Evolutionary conservation across 2,797 vertebrate genomes (phyloP).

Genomic region (Tinamus major): DNA sequence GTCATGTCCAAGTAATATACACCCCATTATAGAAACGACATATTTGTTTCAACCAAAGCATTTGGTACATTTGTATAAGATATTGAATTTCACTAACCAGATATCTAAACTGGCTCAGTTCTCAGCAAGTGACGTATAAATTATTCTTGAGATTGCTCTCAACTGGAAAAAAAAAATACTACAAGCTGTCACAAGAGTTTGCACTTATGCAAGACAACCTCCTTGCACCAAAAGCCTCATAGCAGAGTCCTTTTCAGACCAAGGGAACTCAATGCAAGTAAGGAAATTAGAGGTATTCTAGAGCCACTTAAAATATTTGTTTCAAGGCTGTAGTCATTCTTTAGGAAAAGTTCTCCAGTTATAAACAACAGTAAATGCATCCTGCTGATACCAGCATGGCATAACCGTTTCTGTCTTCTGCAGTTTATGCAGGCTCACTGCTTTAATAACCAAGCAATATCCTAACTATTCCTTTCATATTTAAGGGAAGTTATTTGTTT

Average conservation of each 20-base stretch:
- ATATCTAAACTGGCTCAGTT: neutral
- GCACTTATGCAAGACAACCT: neutral
- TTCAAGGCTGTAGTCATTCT: neutral
- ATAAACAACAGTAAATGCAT: neutral
- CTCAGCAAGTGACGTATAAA: conserved; percentile 9
- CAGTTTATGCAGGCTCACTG: neutral
- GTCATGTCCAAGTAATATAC: neutral
- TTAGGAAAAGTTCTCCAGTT: neutral
- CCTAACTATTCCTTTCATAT: neutral
- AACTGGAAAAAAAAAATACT: neutral
- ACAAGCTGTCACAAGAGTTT: neutral
- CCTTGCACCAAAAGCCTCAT: neutral
- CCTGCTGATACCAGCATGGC: conserved; percentile 8
- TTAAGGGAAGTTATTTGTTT: conserved; percentile 7
- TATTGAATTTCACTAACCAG: neutral
- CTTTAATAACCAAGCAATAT: neutral
- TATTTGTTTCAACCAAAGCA: neutral
- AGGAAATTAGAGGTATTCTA: neutral
- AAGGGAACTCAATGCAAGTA: neutral
- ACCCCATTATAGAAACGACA: neutral
- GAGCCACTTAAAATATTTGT: neutral
- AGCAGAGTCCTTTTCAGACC: neutral
- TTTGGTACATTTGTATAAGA: neutral
- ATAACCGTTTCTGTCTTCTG: neutral
- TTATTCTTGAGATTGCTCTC: neutral